phyloP scores from a whole-genome alignment of 2,888 invertebrate genomes.

The Metopia argyrocephala region DNA sequence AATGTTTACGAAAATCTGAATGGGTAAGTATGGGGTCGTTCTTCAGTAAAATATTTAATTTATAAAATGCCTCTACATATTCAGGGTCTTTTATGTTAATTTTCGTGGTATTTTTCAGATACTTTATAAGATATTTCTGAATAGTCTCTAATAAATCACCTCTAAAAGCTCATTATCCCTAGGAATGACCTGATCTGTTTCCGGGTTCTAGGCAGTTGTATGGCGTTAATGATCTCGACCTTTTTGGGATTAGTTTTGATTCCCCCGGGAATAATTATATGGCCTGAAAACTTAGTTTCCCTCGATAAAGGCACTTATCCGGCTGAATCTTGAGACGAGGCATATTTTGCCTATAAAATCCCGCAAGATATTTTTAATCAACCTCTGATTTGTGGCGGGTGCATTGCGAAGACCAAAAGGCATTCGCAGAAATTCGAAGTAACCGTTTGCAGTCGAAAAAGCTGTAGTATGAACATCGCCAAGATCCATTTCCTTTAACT shows the following conservation, averaged over 20 bases:
- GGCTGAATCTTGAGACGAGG: slow-evolving; percentile 2
- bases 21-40: not conserved
- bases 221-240: not conserved
- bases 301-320: not conserved
- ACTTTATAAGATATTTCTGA: not conserved
- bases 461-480: too few relatives aligned
- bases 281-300: slow-evolving; percentile 12
- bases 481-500: too few relatives aligned
- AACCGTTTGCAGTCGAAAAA: slow-evolving; percentile 27
- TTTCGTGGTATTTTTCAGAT: not conserved
- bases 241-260: not conserved
- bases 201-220: not conserved
- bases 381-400: not conserved
- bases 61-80: slow-evolving; percentile 5
- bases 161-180: not conserved
- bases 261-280: not conserved
- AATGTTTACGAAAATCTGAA: not conserved
- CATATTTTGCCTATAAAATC: slow-evolving; percentile 22
- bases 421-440: slow-evolving; percentile 37
- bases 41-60: slow-evolving; percentile 2
- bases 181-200: not conserved
- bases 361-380: not conserved
- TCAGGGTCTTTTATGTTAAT: not conserved
- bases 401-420: slow-evolving; percentile 24
- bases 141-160: slow-evolving; percentile 1